phyloP scores from a whole-genome alignment of 2,888 invertebrate genomes.

The Epistrophe grossulariae region DNA sequence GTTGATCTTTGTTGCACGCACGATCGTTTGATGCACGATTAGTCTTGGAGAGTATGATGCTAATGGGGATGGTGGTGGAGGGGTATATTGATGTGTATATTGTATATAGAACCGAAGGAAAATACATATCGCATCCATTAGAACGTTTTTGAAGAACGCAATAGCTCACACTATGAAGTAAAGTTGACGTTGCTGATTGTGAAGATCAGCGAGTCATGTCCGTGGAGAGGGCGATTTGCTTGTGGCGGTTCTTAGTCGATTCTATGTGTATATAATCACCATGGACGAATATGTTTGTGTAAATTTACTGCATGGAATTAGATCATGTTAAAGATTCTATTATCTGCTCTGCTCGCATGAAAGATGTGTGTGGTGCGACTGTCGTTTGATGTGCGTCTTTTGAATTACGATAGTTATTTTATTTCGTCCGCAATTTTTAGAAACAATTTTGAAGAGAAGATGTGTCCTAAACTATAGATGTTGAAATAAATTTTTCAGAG shows the following conservation, averaged over 20 bases:
- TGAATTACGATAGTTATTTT: not conserved
- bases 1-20: conserved; percentile 65
- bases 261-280: conserved; percentile 24
- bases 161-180: conserved; percentile 43
- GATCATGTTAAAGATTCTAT: conserved; percentile 64
- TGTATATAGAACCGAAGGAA: conserved; percentile 27
- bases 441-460: not conserved
- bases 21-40: conserved; percentile 69
- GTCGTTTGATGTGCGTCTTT: conserved; percentile 32
- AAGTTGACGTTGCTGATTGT: conserved; percentile 68
- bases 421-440: conserved; percentile 3
- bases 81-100: not conserved
- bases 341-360: conserved; percentile 41
- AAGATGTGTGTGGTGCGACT: not conserved
- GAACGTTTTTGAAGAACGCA: conserved; percentile 59
- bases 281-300: conserved; percentile 55
- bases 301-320: conserved; percentile 63
- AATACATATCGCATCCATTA: conserved; percentile 56
- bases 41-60: conserved; percentile 23
- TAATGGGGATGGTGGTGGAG: not conserved
- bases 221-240: conserved; percentile 33
- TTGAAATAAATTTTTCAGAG: not conserved
- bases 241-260: not conserved
- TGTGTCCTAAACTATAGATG: not conserved
- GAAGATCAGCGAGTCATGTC: conserved; percentile 67